Evolutionary conservation across 1,140 invertebrate species (phyloP).

Genomic region (Cherax quadricarinatus): DNA sequence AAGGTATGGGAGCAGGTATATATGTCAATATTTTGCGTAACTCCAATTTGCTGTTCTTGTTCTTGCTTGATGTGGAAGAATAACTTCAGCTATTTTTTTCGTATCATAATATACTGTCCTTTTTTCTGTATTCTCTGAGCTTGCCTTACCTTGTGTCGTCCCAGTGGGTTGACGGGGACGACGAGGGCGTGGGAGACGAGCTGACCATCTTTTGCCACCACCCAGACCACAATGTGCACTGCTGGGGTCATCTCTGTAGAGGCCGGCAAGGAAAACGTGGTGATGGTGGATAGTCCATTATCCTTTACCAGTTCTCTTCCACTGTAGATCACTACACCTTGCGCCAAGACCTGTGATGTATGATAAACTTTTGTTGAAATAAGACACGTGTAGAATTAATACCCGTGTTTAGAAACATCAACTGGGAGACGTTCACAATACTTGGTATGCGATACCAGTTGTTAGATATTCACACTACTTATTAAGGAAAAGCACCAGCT

Average conservation of each 20-base stretch:
- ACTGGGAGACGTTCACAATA: no score
- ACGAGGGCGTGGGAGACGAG: conserved; percentile 80
- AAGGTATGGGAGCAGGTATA: no score
- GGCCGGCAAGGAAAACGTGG: conserved; percentile 77
- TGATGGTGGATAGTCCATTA: conserved; percentile 74
- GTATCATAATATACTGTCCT: no score
- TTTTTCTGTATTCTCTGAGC: neutral
- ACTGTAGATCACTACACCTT: conserved; percentile 77
- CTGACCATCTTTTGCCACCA: conserved; percentile 77
- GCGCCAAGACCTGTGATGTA: conserved; percentile 76
- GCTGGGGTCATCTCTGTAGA: conserved; percentile 80
- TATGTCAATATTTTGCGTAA: no score
- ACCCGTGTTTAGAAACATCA: no score
- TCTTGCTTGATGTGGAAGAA: no score
- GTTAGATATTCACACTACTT: no score
- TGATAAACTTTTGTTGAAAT: neutral
- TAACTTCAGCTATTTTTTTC: no score
- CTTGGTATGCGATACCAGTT: no score
- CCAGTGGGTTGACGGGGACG: conserved; percentile 80
- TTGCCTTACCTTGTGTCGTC: conserved; percentile 73
- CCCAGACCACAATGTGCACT: conserved; percentile 81
- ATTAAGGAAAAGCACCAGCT: no score
- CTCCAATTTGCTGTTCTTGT: no score
- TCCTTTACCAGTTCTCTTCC: conserved; percentile 75
- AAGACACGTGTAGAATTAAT: neutral